phyloP scores from a whole-genome alignment of 2,888 invertebrate genomes.

The Pandemis corylana region DNA sequence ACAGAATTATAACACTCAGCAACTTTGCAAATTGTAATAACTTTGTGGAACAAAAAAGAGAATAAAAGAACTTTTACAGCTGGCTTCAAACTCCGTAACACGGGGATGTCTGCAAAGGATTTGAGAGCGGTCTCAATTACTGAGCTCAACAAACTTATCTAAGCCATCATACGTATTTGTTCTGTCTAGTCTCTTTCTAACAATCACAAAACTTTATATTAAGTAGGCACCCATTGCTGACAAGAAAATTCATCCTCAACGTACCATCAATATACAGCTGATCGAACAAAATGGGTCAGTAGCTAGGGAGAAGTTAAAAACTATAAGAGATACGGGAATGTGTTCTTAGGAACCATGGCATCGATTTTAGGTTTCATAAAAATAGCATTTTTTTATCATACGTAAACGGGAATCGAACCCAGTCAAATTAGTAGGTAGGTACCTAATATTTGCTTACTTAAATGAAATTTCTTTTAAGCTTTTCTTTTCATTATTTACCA shows the following conservation, averaged over 20 bases:
- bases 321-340: too few relatives aligned
- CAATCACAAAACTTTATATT: conserved; percentile 5
- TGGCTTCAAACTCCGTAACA: conserved; percentile 69
- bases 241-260: background rate
- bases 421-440: too few relatives aligned
- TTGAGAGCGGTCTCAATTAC: conserved; percentile 72
- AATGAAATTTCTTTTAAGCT: too few relatives aligned
- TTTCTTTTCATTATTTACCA: too few relatives aligned
- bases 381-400: too few relatives aligned
- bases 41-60: conserved; percentile 58
- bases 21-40: conserved; percentile 66
- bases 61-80: conserved; percentile 63
- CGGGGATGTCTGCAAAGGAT: conserved; percentile 69
- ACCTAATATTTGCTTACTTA: too few relatives aligned
- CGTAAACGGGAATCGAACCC: too few relatives aligned
- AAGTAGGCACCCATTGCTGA: background rate
- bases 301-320: too few relatives aligned
- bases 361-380: too few relatives aligned
- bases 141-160: conserved; percentile 62
- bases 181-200: conserved; percentile 52
- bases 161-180: conserved; percentile 55
- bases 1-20: conserved; percentile 52
- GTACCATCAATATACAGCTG: background rate
- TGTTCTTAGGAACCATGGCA: too few relatives aligned
- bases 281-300: too few relatives aligned